phyloP scores from a whole-genome alignment of 2,797 vertebrate genomes.

The Thripadectes ignobilis region DNA sequence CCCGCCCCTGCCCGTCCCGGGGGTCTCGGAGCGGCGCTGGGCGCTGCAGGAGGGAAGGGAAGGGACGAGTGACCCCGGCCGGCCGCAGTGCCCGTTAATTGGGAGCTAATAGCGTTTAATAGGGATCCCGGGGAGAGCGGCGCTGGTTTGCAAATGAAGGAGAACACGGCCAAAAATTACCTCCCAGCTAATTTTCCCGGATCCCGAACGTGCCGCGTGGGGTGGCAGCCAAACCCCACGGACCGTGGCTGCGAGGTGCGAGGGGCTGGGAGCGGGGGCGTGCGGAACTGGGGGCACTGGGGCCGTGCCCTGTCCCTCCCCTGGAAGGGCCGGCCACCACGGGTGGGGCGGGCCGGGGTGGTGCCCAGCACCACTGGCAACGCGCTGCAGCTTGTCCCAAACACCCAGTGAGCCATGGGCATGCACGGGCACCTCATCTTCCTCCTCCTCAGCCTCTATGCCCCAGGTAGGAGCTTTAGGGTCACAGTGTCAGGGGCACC shows the following conservation, averaged over 20 bases:
- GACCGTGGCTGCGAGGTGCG: background rate
- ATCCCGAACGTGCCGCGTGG: background rate
- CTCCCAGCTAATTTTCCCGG: background rate
- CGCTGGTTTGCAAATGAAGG: constrained; percentile 45
- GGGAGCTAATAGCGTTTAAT: background rate
- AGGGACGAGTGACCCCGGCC: background rate
- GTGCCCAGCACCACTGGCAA: constrained; percentile 32
- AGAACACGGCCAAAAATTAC: background rate
- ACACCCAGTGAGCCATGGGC: constrained; percentile 32
- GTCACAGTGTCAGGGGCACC: fast-evolving
- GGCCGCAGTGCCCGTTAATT: background rate
- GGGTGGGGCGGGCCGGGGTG: background rate
- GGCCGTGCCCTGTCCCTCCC: background rate
- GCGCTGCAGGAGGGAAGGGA: background rate
- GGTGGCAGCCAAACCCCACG: background rate
- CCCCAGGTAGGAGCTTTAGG: constrained; percentile 17
- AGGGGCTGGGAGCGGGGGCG: background rate
- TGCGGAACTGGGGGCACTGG: background rate
- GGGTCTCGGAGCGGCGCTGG: background rate
- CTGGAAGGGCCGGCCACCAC: background rate
- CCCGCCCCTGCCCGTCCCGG: background rate
- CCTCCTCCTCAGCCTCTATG: background rate
- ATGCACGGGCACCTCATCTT: background rate
- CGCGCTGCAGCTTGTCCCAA: constrained; percentile 32
- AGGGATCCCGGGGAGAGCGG: background rate